Base-by-base conservation (phyloP, 2,113 vertebrate genomes). In the Origma solitaria region DNA sequence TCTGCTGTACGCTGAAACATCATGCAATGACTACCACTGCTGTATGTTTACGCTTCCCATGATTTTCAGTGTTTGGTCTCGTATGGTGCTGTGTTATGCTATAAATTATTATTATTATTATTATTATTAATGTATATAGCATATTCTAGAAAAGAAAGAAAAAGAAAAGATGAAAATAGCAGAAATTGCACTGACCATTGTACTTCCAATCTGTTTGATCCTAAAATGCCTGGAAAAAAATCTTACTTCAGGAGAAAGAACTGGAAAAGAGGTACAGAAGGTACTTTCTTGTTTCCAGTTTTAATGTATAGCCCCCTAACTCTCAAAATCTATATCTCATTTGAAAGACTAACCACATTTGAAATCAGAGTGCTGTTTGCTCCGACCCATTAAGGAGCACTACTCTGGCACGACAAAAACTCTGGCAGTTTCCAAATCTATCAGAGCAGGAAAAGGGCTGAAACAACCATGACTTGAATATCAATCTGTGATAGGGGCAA, bases 391-490 rank as follows among this genome's bases (percentile, higher is more conserved):
- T 3, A 6, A 79, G 28, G 37, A 68, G 17, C 15, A 7, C 15
- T 40, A 6, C 23, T 1, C 1, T 64, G 57, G 35, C n/a, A 71
- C 8, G 10, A 21, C 0, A 0, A 7, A 37, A 60, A 60, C 22
- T 51, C 53, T 51, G 62, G 11, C 16, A 31, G 9, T 65, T 89
- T 76, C 57, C 42, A 80, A 82, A 57, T 2, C 10, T 27, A 15
- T 54, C 37, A 38, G 31, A 86, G 19, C 72, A 4, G n/a, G 13
- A 56, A 54, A 61, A 57, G 4, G 8, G 1, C 57, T 89, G 33
- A 18, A 84, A 78, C 37, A 82, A 53, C 37, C 21, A 15, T 19
- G 11, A 8, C 20, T 72, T 82, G 40, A 53, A 82, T 19, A 37
- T 38, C 49, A 86, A 7, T 9, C 33, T 81, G 23, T 77, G 49